Evolutionary conservation across 1,140 invertebrate genomes (phyloP).

Genomic region (Pogonomyrmex californicus): DNA sequence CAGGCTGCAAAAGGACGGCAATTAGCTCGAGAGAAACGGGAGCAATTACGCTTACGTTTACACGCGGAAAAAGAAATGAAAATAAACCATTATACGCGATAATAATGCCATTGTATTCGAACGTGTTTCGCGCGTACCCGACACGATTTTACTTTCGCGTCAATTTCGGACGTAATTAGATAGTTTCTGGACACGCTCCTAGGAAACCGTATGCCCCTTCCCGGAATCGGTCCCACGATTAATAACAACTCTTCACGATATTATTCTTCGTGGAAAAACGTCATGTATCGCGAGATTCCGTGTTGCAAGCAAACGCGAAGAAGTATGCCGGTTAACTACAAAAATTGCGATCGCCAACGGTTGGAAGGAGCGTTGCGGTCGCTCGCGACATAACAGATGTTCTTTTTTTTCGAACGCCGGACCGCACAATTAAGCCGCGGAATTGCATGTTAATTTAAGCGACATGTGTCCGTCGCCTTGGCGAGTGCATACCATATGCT

Average conservation of each 20-base stretch:
- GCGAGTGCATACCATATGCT: slow-evolving; percentile 25
- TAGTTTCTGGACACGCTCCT: not conserved
- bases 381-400: slow-evolving; percentile 35
- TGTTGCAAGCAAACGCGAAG: not conserved
- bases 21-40: slow-evolving; percentile 67
- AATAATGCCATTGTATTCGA: slow-evolving; percentile 57
- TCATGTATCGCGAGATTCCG: not conserved
- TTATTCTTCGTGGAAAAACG: not conserved
- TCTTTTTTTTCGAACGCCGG: not conserved
- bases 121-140: not conserved
- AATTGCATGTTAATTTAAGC: slow-evolving; percentile 57
- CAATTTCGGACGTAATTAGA: slow-evolving; percentile 34
- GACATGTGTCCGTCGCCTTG: slow-evolving; percentile 50
- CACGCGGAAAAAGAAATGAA: slow-evolving; percentile 55
- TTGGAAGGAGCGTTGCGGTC: slow-evolving; percentile 22
- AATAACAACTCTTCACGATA: not conserved
- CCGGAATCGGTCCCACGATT: slow-evolving; percentile 31
- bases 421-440: slow-evolving; percentile 54
- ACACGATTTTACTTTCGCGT: slow-evolving; percentile 48
- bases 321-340: slow-evolving; percentile 1
- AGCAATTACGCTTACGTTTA: slow-evolving; percentile 26
- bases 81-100: slow-evolving; percentile 40
- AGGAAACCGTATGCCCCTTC: not conserved
- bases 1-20: slow-evolving; percentile 63
- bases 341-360: slow-evolving; percentile 29